phyloP scores from a whole-genome alignment of 1,140 invertebrate genomes.

The Drosophila dunni region DNA sequence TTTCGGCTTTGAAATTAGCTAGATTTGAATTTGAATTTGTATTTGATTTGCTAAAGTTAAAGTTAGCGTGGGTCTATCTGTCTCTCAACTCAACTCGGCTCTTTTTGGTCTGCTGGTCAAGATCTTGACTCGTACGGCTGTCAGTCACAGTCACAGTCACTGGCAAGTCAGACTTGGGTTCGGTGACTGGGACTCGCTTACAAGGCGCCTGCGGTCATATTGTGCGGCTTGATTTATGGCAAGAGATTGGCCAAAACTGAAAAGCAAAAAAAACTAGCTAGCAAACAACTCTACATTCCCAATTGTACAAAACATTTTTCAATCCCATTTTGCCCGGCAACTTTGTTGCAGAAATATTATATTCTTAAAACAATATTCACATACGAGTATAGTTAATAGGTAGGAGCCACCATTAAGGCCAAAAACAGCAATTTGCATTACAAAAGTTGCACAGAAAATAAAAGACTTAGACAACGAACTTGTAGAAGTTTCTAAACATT shows the following conservation, averaged over 20 bases:
- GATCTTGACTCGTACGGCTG: constrained; percentile 76
- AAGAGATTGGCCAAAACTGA: constrained; percentile 69
- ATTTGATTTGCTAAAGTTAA: constrained; percentile 75
- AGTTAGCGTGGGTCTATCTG: constrained; percentile 65
- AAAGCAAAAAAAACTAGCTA: background rate
- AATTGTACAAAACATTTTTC: constrained; percentile 79
- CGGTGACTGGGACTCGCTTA: constrained; percentile 77
- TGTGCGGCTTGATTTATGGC: constrained; percentile 79
- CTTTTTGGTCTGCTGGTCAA: constrained; percentile 57
- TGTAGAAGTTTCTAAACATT: background rate
- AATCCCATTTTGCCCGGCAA: constrained; percentile 42
- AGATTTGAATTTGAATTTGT: constrained; percentile 83
- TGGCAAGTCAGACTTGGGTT: constrained; percentile 55
- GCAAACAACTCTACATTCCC: constrained; percentile 63
- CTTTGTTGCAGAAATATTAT: constrained; percentile 18
- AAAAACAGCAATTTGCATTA: constrained; percentile 1
- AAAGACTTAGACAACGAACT: constrained; percentile 49
- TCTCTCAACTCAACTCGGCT: constrained; percentile 16
- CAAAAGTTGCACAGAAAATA: constrained; percentile 15
- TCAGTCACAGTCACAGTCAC: constrained; percentile 61
- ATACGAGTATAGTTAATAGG: constrained; percentile 18
- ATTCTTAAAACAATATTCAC: constrained; percentile 5
- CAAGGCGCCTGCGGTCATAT: constrained; percentile 80
- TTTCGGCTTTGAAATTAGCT: constrained; percentile 79
- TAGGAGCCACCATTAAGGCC: constrained; percentile 3